Percentiles rank a stretch among this genome's conserved stretches.
Conservation (phyloP, 2,797 vertebrate genomes). For the Macropus fuliginosus region DNA sequence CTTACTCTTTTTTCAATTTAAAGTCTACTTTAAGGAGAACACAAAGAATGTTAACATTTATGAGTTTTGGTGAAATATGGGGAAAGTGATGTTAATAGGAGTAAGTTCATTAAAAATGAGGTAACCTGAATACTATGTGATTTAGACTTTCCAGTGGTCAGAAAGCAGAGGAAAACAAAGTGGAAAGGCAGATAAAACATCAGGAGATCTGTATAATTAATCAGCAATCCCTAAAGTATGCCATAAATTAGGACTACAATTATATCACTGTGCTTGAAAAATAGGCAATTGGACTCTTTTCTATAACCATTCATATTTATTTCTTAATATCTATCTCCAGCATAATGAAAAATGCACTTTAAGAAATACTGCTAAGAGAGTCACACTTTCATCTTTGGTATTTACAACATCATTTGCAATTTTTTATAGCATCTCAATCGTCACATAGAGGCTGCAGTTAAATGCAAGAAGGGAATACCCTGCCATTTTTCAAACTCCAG, state of each 20-base stretch:
- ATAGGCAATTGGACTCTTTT: constrained; percentile 58
- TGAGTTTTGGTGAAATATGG: constrained; percentile 14
- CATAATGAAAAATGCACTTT: constrained; percentile 57
- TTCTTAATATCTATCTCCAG: constrained; percentile 65
- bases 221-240: constrained; percentile 62
- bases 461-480: constrained; percentile 24
- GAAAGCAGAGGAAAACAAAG: constrained; percentile 59
- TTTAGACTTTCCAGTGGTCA: constrained; percentile 54
- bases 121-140: constrained; percentile 61
- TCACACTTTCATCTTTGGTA: constrained; percentile 40
- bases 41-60: constrained; percentile 42
- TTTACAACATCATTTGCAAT: constrained; percentile 51
- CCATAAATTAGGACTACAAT: constrained; percentile 53
- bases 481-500: constrained; percentile 17
- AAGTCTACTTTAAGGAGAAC: not conserved
- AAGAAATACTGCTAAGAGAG: constrained; percentile 33
- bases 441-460: not conserved
- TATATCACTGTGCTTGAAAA: constrained; percentile 64
- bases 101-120: constrained; percentile 45
- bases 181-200: constrained; percentile 69
- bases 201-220: constrained; percentile 76
- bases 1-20: not conserved
- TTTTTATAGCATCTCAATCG: constrained; percentile 43
- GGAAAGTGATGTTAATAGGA: constrained; percentile 31
- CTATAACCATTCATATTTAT: constrained; percentile 55